Evolutionary conservation across 2,113 vertebrate genomes (phyloP), one percentile per base, ranked within the genome.

Genomic region (Passer montanus): DNA sequence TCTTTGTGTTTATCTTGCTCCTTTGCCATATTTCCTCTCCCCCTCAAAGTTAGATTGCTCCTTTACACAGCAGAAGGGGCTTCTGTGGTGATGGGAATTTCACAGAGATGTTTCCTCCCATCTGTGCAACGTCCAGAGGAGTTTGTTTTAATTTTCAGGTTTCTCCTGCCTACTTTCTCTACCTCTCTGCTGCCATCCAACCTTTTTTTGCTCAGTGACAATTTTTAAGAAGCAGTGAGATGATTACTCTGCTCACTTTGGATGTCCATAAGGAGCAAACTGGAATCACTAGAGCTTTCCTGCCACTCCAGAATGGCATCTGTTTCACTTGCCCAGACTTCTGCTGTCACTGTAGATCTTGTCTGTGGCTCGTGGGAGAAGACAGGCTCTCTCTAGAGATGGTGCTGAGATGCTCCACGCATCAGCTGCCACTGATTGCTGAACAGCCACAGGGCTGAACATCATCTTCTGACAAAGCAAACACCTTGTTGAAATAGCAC

Each of bases 271-370:
- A 93, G 75, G 90, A 93, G 30, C 39, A 85, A 50, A 68, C 53
- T 1, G 0, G 5, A 92, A 79, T 85, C 94, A 53, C 96, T 46
- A 4, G 94, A 94, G 93, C 84, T 92, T 96, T 93, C 72, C 87
- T 96, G 87, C 84, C 88, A 80, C 84, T 95, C 82, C 72, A 74
- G 74, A 39, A 55, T 52, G 89, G 86, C 81, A 31, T 15, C 30
- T 67, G 55, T 84, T 90, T 78, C 50, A 43, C 84, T 91, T 62
- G 68, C 74, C 63, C 52, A 66, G 83, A 15, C 50, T 93, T 77
- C 58, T 89, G 55, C 92, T 96, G 95, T 92, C 94, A 92, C 19
- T 43, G 89, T 50, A 93, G 83, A 88, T 95, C 93, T 95, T 47
- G 14, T 82, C 46, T 69, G 77, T 84, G 74, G 62, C 64, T 94